phyloP scores from a whole-genome alignment of 2,797 vertebrate species.

The Huso huso region DNA sequence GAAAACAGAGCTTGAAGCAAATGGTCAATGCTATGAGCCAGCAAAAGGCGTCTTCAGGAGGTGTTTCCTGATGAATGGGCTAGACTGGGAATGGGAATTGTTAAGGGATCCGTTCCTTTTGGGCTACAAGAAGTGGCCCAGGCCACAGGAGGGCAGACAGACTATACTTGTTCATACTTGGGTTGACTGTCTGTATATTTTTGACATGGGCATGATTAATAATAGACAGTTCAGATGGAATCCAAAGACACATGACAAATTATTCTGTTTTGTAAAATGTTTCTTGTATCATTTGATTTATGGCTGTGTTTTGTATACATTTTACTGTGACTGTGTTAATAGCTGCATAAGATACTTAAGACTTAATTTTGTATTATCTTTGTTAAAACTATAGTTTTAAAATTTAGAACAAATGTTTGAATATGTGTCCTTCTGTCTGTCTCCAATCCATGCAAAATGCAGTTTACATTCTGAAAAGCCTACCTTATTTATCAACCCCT shows the following conservation, averaged over 20 bases:
- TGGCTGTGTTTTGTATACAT: slow-evolving; percentile 30
- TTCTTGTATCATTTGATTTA: slow-evolving; percentile 34
- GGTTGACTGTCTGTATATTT: slow-evolving; percentile 23
- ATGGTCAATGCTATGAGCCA: no score
- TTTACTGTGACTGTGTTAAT: slow-evolving; percentile 27
- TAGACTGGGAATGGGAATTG: no score
- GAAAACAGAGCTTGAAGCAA: no score
- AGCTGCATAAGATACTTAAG: not conserved
- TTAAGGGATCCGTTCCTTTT: slow-evolving; percentile 24
- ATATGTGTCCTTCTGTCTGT: no score
- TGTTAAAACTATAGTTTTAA: no score
- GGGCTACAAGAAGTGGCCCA: slow-evolving; percentile 60
- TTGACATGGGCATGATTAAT: slow-evolving; percentile 3
- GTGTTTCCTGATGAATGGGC: no score
- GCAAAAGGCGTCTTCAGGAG: no score
- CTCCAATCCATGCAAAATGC: no score
- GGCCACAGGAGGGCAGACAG: slow-evolving; percentile 38
- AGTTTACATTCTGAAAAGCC: no score
- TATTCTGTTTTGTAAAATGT: slow-evolving; percentile 30
- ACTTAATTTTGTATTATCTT: no score
- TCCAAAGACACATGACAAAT: slow-evolving; percentile 23
- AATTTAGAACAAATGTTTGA: no score
- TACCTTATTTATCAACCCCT: no score
- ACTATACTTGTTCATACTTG: slow-evolving; percentile 44
- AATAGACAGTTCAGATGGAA: slow-evolving; percentile 14